Conservation (phyloP, 2,113 vertebrate genomes). For the Epinephelus lanceolatus region DNA sequence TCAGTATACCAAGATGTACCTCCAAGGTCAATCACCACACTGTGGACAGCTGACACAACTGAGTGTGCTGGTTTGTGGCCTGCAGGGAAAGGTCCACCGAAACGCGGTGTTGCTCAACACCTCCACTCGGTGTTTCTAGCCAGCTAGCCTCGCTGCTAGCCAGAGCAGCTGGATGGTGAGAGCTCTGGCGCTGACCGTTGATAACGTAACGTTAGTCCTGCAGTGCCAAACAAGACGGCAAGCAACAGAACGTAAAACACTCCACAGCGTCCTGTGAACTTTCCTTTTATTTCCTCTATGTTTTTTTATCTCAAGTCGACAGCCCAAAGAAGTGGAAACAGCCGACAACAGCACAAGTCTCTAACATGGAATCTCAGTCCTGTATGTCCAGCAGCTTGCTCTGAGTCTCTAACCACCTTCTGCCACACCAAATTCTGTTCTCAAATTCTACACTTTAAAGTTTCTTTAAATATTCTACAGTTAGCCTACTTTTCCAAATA, state of each 20-base stretch:
- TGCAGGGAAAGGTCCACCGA: conserved; percentile 77
- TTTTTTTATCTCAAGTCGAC: conserved; percentile 45
- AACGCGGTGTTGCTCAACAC: conserved; percentile 68
- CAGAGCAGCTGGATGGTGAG: conserved; percentile 59
- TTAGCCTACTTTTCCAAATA: too few relatives aligned
- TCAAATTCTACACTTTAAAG: too few relatives aligned
- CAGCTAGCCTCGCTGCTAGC: conserved; percentile 78
- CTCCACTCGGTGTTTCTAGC: conserved; percentile 64
- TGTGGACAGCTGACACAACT: too few relatives aligned
- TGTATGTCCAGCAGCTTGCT: neutral
- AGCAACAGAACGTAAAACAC: neutral
- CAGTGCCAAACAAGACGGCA: conserved; percentile 23
- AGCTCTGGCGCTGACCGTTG: conserved; percentile 46
- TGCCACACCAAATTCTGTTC: too few relatives aligned
- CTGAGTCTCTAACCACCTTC: too few relatives aligned
- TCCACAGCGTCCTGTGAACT: conserved; percentile 62
- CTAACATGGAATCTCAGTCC: conserved; percentile 67
- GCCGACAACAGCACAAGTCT: conserved; percentile 24
- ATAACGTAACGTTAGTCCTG: conserved; percentile 4
- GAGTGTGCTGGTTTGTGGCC: conserved; percentile 27
- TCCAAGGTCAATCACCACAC: too few relatives aligned
- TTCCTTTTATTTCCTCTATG: neutral
- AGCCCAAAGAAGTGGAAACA: conserved; percentile 42
- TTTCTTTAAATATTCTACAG: too few relatives aligned
- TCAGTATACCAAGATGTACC: too few relatives aligned